phyloP scores from a whole-genome alignment of 2,888 invertebrate genomes.

The Ennomos quercinarius region DNA sequence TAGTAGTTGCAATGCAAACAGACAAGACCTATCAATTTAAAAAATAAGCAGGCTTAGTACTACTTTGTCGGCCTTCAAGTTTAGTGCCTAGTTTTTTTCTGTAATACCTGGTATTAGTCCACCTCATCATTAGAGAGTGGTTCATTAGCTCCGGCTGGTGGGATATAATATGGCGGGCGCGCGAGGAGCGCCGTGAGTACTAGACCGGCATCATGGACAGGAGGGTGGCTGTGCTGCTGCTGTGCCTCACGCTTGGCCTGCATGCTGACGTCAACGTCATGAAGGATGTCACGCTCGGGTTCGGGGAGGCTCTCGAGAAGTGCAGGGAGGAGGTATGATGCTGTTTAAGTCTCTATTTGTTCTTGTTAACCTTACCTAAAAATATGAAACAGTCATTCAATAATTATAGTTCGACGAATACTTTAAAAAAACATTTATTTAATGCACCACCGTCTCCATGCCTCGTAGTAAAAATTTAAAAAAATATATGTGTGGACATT shows the following conservation, averaged over 20 bases:
- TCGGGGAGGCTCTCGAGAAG: slow-evolving; percentile 73
- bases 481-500: too few species aligned
- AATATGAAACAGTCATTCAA: too few species aligned
- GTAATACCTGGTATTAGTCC: slow-evolving; percentile 13
- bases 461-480: too few species aligned
- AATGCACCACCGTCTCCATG: too few species aligned
- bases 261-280: slow-evolving; percentile 60
- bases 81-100: background rate
- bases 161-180: slow-evolving; percentile 7
- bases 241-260: slow-evolving; percentile 30
- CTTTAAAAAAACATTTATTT: too few species aligned
- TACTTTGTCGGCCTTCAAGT: slow-evolving; percentile 3
- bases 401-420: too few species aligned
- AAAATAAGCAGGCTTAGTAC: slow-evolving; percentile 2
- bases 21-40: slow-evolving; percentile 7
- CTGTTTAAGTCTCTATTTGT: background rate
- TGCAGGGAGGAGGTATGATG: slow-evolving; percentile 70
- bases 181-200: background rate
- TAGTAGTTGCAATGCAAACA: background rate
- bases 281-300: slow-evolving; percentile 79
- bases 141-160: background rate
- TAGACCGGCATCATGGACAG: slow-evolving; percentile 13
- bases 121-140: background rate
- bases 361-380: too few species aligned
- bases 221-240: slow-evolving; percentile 25